A percentile compares a stretch with the other conserved stretches of the same genome.
phyloP scores from a whole-genome alignment of 2,113 vertebrate genomes.

The Tragelaphus imberbis region DNA sequence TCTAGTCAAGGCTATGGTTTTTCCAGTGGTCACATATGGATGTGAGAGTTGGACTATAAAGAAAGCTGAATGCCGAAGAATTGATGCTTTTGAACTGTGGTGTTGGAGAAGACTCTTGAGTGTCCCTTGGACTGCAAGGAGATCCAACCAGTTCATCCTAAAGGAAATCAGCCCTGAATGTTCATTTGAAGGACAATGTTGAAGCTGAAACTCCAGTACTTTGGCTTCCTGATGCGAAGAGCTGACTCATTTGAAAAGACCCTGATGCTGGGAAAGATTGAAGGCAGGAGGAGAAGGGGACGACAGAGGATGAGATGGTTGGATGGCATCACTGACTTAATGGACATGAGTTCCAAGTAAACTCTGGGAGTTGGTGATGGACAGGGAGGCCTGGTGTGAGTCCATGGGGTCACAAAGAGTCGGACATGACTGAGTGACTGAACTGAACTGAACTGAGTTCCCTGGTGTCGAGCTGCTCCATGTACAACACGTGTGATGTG shows the following conservation, averaged over 20 bases:
- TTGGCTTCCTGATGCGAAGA: neutral
- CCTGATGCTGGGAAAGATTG: neutral
- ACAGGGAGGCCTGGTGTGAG: neutral
- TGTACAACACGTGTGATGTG: neutral
- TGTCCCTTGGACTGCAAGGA: neutral
- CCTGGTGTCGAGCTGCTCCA: rapidly evolving
- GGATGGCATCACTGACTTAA: neutral
- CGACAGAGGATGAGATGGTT: neutral
- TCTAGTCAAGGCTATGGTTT: neutral
- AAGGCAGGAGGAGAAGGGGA: neutral
- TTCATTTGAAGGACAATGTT: neutral
- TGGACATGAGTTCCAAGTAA: rapidly evolving
- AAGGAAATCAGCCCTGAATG: neutral
- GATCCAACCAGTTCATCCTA: neutral
- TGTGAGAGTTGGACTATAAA: neutral
- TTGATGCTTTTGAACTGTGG: neutral
- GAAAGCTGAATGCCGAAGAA: rapidly evolving
- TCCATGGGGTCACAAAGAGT: neutral
- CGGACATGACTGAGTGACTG: neutral
- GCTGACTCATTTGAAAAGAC: neutral
- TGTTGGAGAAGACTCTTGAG: neutral
- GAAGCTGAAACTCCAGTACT: neutral
- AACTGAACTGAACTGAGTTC: neutral
- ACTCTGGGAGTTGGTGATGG: neutral
- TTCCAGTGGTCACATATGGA: neutral